Percentiles rank a stretch among this genome's conserved stretches.
Evolutionary conservation across 2,888 invertebrate species (phyloP).

Genomic region (Crocallis elinguaria): DNA sequence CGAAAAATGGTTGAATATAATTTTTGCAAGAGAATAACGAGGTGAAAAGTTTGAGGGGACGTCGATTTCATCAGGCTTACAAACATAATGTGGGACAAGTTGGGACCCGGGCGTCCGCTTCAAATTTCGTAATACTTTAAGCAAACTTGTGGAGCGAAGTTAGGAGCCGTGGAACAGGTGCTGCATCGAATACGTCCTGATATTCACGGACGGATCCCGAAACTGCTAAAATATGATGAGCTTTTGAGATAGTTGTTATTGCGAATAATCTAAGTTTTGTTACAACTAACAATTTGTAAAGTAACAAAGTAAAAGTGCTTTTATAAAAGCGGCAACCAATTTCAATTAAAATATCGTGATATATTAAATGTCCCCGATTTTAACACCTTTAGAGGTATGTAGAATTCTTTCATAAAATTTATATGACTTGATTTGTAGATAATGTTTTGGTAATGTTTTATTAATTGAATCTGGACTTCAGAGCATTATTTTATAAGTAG

Average conservation of each 20-base stretch:
- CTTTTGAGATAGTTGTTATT: constrained; percentile 12
- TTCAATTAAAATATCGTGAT: too few species aligned
- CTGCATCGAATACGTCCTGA: constrained; percentile 70
- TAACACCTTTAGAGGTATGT: too few species aligned
- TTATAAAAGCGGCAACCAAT: too few species aligned
- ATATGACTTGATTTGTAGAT: too few species aligned
- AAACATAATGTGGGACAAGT: constrained; percentile 69
- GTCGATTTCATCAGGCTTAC: constrained; percentile 68
- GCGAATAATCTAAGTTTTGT: too few species aligned
- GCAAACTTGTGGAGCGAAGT: constrained; percentile 73
- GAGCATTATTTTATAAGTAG: too few species aligned
- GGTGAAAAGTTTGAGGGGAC: constrained; percentile 58
- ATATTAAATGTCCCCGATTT: too few species aligned
- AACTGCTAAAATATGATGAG: constrained; percentile 47
- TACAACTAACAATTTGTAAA: too few species aligned
- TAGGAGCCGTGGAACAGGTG: constrained; percentile 72
- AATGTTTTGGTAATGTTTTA: too few species aligned
- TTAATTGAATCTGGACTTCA: too few species aligned
- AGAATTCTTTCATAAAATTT: too few species aligned
- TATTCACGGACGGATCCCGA: constrained; percentile 58
- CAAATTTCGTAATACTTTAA: constrained; percentile 79
- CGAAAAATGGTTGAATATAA: constrained; percentile 48
- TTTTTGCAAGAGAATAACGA: constrained; percentile 59
- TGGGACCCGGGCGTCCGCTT: constrained; percentile 60
- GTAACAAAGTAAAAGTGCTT: too few species aligned